Base-by-base conservation (phyloP, 2,113 vertebrate species). In the Proterorhinus semilunaris region DNA sequence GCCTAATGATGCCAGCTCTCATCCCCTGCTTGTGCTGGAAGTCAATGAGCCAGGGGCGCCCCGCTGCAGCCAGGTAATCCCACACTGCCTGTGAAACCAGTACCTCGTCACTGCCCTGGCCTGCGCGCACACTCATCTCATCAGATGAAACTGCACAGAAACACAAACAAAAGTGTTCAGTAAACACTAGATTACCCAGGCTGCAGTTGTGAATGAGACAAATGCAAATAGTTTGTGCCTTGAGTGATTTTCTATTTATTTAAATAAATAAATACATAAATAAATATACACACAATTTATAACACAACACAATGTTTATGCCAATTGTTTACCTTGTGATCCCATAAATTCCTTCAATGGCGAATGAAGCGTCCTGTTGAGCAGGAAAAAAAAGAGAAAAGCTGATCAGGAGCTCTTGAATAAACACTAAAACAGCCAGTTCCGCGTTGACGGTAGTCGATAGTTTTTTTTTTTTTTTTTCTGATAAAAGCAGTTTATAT, bases 51-150 rank as follows among this genome's bases (percentile, higher is more conserved):
- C 94, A 94, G 80, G 94, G 93, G 70, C 93, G 93, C 79, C 94
- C 94, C 54, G 95, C 94, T 58, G 94, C 92, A 81, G 93, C 94
- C 87, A 97, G 90, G 91, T 96, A 96, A 90, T 97, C 96, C 96
- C 96, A 97, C 76, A 96, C 94, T 27, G 93, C 94, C 88, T 95
- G 95, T 70, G 95, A 95, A 89, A 97, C 94, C 76, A 95, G 93
- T 81, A 97, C 94, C 86, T 96, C 95, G 87, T 95, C 95, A 89
- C 94, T 95, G 88, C 93, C 93, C 90, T 93, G 93, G 91, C 93
- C 95, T 90, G 90, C 88, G 71, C 92, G 89, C 89, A 92, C 93
- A 78, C 91, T 93, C 92, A 94, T 93, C 79, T 92, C 92, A 90
- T 92, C 89, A 87, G 91, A 93, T 68, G 92, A 94, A 86, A 94